Evolutionary conservation across 2,797 vertebrate species (phyloP).

Genomic region (Enteromius treurensis): DNA sequence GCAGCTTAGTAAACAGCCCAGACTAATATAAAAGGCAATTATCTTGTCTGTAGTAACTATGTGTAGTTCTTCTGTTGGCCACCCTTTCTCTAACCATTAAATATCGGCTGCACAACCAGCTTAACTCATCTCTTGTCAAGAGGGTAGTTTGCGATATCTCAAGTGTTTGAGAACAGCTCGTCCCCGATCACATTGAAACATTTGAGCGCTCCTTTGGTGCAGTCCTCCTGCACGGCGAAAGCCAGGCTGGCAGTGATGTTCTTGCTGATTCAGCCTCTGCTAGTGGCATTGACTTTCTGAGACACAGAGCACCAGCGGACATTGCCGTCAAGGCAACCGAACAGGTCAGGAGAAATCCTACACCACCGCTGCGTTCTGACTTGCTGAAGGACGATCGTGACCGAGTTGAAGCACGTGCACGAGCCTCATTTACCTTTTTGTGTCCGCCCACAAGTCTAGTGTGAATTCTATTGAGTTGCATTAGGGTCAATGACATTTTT

Average conservation of each 20-base stretch:
- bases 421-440: not conserved
- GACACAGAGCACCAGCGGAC: constrained; percentile 65
- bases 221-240: constrained; percentile 53
- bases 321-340: constrained; percentile 62
- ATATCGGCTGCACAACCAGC: not conserved
- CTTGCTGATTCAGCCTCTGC: constrained; percentile 78
- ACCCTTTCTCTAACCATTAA: not conserved
- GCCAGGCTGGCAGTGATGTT: constrained; percentile 61
- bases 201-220: constrained; percentile 39
- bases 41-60: not conserved
- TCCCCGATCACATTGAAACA: constrained; percentile 27
- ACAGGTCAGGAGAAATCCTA: constrained; percentile 72
- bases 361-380: constrained; percentile 66
- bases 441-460: not conserved
- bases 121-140: not conserved
- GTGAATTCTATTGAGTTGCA: not conserved
- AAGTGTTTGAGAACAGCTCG: constrained; percentile 2
- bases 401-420: constrained; percentile 27
- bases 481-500: not conserved
- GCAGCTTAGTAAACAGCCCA: not conserved
- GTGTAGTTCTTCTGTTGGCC: not conserved
- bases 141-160: constrained; percentile 9
- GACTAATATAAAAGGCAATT: constrained; percentile 12
- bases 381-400: constrained; percentile 75
- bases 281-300: constrained; percentile 72